Conservation (phyloP, 2,888 invertebrate species). For the Euclidia mi region DNA sequence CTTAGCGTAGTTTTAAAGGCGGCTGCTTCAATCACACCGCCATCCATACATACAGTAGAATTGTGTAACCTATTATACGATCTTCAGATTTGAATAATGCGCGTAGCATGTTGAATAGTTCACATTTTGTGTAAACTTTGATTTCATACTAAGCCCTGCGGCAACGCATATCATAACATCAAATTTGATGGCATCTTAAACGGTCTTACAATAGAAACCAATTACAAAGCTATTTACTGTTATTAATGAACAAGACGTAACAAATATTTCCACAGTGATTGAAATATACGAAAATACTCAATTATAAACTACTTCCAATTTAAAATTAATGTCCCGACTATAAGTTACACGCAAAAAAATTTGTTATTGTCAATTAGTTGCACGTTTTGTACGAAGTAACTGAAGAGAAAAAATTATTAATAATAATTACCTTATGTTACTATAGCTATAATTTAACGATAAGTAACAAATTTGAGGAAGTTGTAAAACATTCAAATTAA, state of each 20-base stretch:
- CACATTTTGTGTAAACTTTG: constrained; percentile 36
- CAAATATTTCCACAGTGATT: constrained; percentile 15
- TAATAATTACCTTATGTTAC: too few relatives aligned
- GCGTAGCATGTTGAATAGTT: constrained; percentile 16
- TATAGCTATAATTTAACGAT: too few relatives aligned
- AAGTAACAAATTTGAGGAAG: too few relatives aligned
- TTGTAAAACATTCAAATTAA: too few relatives aligned
- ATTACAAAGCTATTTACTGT: constrained; percentile 54
- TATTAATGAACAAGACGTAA: constrained; percentile 50
- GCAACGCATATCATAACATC: constrained; percentile 18
- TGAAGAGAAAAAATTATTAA: too few relatives aligned
- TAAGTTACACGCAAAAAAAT: background rate
- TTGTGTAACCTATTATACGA: too few relatives aligned
- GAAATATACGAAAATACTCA: background rate
- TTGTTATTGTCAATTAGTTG: background rate
- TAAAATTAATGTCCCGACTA: background rate
- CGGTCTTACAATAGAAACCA: constrained; percentile 40
- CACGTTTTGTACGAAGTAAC: background rate
- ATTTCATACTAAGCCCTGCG: constrained; percentile 17
- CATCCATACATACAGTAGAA: too few relatives aligned
- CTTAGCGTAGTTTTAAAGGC: too few relatives aligned
- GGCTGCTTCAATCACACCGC: too few relatives aligned
- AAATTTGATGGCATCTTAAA: constrained; percentile 23
- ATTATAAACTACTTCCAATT: background rate
- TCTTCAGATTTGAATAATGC: too few relatives aligned